Conservation (phyloP, 2,888 invertebrate species). For the Charanyca ferruginea region DNA sequence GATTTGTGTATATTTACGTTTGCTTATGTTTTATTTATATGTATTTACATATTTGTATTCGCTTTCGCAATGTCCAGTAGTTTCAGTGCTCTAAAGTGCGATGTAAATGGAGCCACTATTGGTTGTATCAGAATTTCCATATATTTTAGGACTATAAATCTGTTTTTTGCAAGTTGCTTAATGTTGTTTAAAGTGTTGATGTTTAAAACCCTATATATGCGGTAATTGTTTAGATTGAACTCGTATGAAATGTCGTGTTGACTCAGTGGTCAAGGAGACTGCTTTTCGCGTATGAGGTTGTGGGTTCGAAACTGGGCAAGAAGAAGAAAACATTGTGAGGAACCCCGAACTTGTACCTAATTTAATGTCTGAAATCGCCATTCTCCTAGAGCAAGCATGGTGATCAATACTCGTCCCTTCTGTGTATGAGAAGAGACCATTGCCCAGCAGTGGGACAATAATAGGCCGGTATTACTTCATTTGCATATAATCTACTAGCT, state of each 20-base stretch:
- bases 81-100: constrained; percentile 44
- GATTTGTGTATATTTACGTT: constrained; percentile 49
- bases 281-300: too few relatives aligned
- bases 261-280: too few relatives aligned
- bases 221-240: not conserved
- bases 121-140: constrained; percentile 30
- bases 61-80: constrained; percentile 36
- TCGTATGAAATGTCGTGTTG: too few relatives aligned
- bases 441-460: too few relatives aligned
- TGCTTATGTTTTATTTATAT: constrained; percentile 54
- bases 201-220: constrained; percentile 3
- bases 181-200: constrained; percentile 20
- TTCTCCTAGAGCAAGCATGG: not conserved
- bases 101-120: constrained; percentile 53
- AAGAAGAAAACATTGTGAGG: too few relatives aligned
- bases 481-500: too few relatives aligned
- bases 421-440: not conserved
- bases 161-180: too few relatives aligned
- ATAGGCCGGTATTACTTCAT: too few relatives aligned
- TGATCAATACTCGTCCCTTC: not conserved
- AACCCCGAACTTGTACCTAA: too few relatives aligned
- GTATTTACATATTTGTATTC: constrained; percentile 48
- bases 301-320: too few relatives aligned
- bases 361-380: not conserved
- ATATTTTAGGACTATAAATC: constrained; percentile 11